Conservation (phyloP, 2,113 vertebrate genomes). For the Lates calcarifer region DNA sequence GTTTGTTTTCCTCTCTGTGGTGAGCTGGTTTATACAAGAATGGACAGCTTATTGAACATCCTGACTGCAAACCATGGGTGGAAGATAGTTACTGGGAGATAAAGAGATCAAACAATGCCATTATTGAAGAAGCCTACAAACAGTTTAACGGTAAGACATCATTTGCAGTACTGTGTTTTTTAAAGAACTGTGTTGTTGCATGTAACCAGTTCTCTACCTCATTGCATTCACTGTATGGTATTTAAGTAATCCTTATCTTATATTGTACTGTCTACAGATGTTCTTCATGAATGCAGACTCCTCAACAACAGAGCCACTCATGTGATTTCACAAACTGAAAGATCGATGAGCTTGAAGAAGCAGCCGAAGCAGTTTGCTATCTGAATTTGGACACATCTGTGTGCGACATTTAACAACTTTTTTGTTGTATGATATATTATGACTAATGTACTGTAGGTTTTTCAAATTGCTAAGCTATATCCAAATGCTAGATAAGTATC, state of each 20-base stretch:
- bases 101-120: conserved; percentile 85
- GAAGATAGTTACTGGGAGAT: conserved; percentile 87
- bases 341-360: conserved; percentile 83
- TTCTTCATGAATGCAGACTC: conserved; percentile 87
- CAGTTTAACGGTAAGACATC: conserved; percentile 84
- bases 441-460: conserved; percentile 68
- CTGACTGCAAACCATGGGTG: conserved; percentile 86
- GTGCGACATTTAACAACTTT: conserved; percentile 33
- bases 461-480: conserved; percentile 56
- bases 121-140: conserved; percentile 86
- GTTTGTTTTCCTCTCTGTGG: neutral
- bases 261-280: conserved; percentile 74
- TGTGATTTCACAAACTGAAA: conserved; percentile 85
- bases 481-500: conserved; percentile 72
- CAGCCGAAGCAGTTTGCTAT: conserved; percentile 86
- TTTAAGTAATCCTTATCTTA: neutral
- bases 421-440: conserved; percentile 50
- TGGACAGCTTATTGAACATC: conserved; percentile 80
- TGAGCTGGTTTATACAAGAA: conserved; percentile 85
- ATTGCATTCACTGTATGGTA: neutral
- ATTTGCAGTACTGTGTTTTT: neutral
- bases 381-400: conserved; percentile 61
- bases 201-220: neutral
- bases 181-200: neutral
- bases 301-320: conserved; percentile 87